A percentile compares a stretch with the other conserved stretches of the same genome.
phyloP scores from a whole-genome alignment of 2,888 invertebrate species.

The Pyrocoelia pectoralis region DNA sequence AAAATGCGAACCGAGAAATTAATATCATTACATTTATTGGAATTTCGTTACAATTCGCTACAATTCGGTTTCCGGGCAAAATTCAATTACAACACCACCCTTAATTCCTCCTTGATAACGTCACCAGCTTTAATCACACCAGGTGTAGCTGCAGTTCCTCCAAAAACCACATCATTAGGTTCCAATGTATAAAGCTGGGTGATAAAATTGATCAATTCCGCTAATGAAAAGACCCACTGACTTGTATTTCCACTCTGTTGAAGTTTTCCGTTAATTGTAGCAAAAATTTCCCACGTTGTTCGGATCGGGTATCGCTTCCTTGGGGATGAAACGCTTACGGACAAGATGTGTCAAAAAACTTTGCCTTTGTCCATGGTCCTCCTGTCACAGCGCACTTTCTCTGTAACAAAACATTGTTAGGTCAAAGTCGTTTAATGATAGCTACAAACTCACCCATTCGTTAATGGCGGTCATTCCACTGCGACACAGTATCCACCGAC shows the following conservation, averaged over 20 bases:
- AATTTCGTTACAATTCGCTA: constrained; percentile 33
- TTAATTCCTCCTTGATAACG: constrained; percentile 67
- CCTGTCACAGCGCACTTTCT: too few species aligned
- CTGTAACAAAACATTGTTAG: constrained; percentile 47
- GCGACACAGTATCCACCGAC: constrained; percentile 76
- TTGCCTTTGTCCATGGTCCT: constrained; percentile 79
- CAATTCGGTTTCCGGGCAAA: too few species aligned
- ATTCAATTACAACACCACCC: constrained; percentile 57
- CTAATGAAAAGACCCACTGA: constrained; percentile 73
- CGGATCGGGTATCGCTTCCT: constrained; percentile 64
- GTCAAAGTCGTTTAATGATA: too few species aligned
- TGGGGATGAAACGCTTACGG: constrained; percentile 75
- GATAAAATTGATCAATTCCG: constrained; percentile 70
- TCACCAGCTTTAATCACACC: constrained; percentile 71
- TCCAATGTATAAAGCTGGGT: constrained; percentile 76
- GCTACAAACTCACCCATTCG: constrained; percentile 56
- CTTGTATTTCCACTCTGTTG: constrained; percentile 70
- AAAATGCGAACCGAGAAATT: too few species aligned
- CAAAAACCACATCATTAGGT: constrained; percentile 76
- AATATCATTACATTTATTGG: too few species aligned
- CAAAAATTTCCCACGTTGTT: constrained; percentile 67
- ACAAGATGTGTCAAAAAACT: constrained; percentile 82
- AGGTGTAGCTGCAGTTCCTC: constrained; percentile 77
- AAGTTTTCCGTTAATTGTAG: constrained; percentile 67
- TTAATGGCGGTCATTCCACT: constrained; percentile 75